Base-by-base conservation (phyloP, 2,888 invertebrate species). In the Hemaris fuciformis region DNA sequence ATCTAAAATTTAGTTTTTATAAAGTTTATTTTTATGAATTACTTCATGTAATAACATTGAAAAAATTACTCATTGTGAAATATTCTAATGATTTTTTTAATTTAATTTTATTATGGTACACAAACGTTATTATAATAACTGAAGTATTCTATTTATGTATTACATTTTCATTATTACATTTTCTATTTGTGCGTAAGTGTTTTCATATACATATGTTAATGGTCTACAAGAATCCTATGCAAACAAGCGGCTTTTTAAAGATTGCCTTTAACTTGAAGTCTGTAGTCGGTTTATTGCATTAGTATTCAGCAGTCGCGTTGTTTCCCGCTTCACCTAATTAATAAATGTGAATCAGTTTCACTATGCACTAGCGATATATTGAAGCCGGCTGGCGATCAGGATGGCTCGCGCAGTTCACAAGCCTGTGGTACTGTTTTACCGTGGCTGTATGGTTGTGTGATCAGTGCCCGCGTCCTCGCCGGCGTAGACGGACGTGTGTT, bases 391-490 rank as follows among this genome's bases (percentile, higher is more conserved):
- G 38, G 38, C n/a, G n/a, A n/a, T n/a, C n/a, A n/a, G n/a, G n/a
- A n/a, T n/a, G n/a, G n/a, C n/a, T n/a, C n/a, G n/a, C n/a, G n/a
- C n/a, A n/a, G n/a, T n/a, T n/a, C n/a, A 41, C 18, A 42, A 15
- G 42, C 18, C 42, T 42, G n/a, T 3, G 6, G 18, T 5, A 43
- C 10, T 18, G 15, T 53, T 8, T 10, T n/a, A 38, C 38, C 18
- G 7, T 18, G n/a, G 53, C 18, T 22, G 23, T 4, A 13, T 13
- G 45, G 45, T 13, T 6, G 4, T 18, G 15, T 4, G 31, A 8
- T 8, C 53, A 53, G 53, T 53, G 53, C 31, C 53, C 53, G 53
- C 53, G 53, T 53, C 31, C 53, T 18, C 27, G 18, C 31, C 31
- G 53, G 27, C 27, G 4, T 10, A 27, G 18, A 27, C 31, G 53